Conservation (phyloP, 1,140 invertebrate genomes). For the Saxidomus purpurata region DNA sequence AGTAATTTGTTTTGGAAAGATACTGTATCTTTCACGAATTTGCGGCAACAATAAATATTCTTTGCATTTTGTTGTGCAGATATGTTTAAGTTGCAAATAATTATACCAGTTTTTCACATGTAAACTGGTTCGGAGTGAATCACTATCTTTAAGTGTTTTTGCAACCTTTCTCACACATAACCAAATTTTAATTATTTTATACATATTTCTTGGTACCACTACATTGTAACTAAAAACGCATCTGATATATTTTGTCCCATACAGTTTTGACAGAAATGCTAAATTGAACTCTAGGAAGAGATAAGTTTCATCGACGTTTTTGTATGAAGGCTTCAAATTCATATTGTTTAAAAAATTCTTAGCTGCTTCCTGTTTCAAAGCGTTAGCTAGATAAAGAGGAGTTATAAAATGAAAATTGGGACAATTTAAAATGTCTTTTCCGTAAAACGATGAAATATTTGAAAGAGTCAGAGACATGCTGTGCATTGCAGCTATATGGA, state of each 20-base stretch:
- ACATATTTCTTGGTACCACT: neutral
- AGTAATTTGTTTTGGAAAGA: too few relatives aligned
- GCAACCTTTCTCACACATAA: neutral
- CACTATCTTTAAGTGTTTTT: neutral
- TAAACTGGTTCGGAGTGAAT: too few relatives aligned
- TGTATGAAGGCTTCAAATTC: neutral
- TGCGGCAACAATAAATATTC: too few relatives aligned
- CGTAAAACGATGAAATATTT: neutral
- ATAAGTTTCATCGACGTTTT: neutral
- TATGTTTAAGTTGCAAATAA: too few relatives aligned
- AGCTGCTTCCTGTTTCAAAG: neutral
- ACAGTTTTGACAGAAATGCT: neutral
- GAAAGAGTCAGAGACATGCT: slow-evolving; percentile 1
- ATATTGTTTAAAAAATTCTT: neutral
- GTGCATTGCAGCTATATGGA: neutral
- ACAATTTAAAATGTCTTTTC: neutral
- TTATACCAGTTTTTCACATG: too few relatives aligned
- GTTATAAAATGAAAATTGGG: neutral
- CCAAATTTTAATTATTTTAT: neutral
- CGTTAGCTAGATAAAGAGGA: neutral
- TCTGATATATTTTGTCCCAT: neutral
- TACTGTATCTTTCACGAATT: too few relatives aligned
- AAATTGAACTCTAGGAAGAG: neutral
- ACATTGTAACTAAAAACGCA: neutral
- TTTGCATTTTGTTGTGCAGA: too few relatives aligned